Base-by-base conservation (phyloP, 2,888 invertebrate genomes). In the Diachrysia chrysitis region DNA sequence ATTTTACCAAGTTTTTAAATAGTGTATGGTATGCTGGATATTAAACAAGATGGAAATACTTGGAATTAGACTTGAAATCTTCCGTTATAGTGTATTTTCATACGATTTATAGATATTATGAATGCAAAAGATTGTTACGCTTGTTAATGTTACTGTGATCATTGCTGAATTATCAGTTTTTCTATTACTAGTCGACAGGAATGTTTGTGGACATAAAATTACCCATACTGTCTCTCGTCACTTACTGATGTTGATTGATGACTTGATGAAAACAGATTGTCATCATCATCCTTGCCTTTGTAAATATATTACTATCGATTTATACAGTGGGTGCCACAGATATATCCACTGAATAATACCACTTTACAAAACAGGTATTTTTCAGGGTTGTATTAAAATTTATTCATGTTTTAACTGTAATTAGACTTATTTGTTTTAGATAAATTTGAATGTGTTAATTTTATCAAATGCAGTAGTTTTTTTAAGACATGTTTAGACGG, bases 141-240 rank as follows among this genome's bases (percentile, higher is more conserved):
- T 63, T 35, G 17, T 48, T 29, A 61, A 59, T 14, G 42, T 37
- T 62, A 62, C 62, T 62, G 62, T 62, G 62, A 62, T 55, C 19
- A 46, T 55, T 16, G 25, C 29, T 46, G 55, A 62, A n/a, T 42
- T 25, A 23, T 55, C 14, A 21, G 23, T 4, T 53, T 54, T 55
- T 58, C 25, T 12, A 46, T 51, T 25, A 17, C 12, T 25, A 25
- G 42, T 25, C 42, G 58, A 17, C 14, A 12, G 10, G 19, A 57
- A 46, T 54, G 21, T 25, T 23, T 25, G 54, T 25, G 54, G 54
- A 25, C 23, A 54, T 25, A 19, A 25, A 7, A 23, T 48, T 51
- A 21, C 48, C 21, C 48, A 2, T 51, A 51, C 21, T 51, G 19
- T 3, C 48, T 21, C 12, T 51, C 21, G 21, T 21, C 2, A 17